Percentiles rank a stretch among this genome's conserved stretches.
Conservation (phyloP, 2,888 invertebrate genomes). For the Philereme transversata region DNA sequence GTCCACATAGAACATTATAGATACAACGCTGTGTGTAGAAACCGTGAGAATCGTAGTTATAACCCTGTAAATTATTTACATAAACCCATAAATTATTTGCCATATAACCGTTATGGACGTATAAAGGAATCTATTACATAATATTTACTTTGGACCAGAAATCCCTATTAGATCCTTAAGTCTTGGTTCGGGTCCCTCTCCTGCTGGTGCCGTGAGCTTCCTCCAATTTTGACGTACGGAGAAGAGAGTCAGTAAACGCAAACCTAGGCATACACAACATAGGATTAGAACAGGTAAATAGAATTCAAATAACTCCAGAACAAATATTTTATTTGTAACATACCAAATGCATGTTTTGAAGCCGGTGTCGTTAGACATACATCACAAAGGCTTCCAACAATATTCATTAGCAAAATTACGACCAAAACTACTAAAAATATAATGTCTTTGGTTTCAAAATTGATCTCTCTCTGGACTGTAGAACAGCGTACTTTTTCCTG, state of each 20-base stretch:
- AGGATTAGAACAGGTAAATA: background rate
- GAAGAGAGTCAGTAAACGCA: conserved; percentile 61
- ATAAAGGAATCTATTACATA: too few relatives aligned
- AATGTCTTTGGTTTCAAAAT: background rate
- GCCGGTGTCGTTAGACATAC: background rate
- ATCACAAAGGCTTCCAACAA: conserved; percentile 64
- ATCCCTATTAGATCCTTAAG: background rate
- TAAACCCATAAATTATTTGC: too few relatives aligned
- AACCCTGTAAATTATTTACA: background rate
- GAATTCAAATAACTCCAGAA: background rate
- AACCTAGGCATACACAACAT: conserved; percentile 47
- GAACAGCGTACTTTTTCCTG: background rate
- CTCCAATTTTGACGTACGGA: conserved; percentile 66
- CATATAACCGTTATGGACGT: too few relatives aligned
- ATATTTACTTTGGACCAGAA: background rate
- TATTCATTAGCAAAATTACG: conserved; percentile 55
- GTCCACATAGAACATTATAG: background rate
- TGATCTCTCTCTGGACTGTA: background rate
- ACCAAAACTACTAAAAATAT: conserved; percentile 33
- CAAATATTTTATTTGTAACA: background rate
- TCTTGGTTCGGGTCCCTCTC: conserved; percentile 54
- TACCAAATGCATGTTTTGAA: conserved; percentile 48
- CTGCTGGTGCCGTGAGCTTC: conserved; percentile 53
- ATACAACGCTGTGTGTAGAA: background rate
- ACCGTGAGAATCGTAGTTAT: background rate